Evolutionary conservation across 2,113 vertebrate species (phyloP).

Genomic region (Menidia beryllina): DNA sequence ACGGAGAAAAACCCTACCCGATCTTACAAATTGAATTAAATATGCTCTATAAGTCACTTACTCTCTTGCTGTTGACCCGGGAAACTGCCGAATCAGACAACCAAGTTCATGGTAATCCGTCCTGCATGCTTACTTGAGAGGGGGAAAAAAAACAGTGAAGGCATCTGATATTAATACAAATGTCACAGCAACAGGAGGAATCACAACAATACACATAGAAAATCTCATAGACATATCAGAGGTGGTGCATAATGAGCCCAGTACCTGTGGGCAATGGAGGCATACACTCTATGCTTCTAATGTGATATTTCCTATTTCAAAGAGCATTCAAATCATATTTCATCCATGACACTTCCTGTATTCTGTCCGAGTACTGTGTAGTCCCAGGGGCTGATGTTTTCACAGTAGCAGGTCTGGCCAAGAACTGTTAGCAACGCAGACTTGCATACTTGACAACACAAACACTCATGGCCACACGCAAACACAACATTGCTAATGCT

Average conservation of each 20-base stretch:
- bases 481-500: neutral
- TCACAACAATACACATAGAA: slow-evolving; percentile 69
- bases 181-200: slow-evolving; percentile 34
- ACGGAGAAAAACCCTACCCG: slow-evolving; percentile 23
- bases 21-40: slow-evolving; percentile 50
- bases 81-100: slow-evolving; percentile 45
- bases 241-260: slow-evolving; percentile 67
- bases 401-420: slow-evolving; percentile 35
- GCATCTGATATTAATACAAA: slow-evolving; percentile 61
- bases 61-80: slow-evolving; percentile 48
- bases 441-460: slow-evolving; percentile 12
- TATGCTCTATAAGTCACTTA: slow-evolving; percentile 30
- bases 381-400: slow-evolving; percentile 54
- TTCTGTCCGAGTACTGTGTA: slow-evolving; percentile 30
- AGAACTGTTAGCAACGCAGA: slow-evolving; percentile 29
- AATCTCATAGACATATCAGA: slow-evolving; percentile 74
- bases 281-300: slow-evolving; percentile 44
- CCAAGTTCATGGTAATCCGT: slow-evolving; percentile 46
- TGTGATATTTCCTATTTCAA: slow-evolving; percentile 74
- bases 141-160: slow-evolving; percentile 46
- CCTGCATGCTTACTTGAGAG: slow-evolving; percentile 35
- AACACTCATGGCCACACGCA: slow-evolving; percentile 1
- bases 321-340: slow-evolving; percentile 75
- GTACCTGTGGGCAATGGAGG: slow-evolving; percentile 67
- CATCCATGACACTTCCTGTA: slow-evolving; percentile 63